Conservation (phyloP, 1,140 invertebrate genomes). For the Notospermus geniculatus region DNA sequence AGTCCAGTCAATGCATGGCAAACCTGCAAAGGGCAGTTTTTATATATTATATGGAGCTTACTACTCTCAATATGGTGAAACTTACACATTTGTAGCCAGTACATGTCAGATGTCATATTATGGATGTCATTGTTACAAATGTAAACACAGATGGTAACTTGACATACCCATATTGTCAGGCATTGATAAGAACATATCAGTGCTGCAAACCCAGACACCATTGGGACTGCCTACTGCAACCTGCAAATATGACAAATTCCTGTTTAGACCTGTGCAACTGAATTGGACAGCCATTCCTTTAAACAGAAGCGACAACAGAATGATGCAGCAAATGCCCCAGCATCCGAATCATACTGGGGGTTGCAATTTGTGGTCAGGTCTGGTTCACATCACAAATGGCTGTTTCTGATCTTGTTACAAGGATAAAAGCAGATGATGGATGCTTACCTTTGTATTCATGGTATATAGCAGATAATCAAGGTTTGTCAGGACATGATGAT, state of each 20-base stretch:
- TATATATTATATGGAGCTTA: too few relatives aligned
- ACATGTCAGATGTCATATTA: background rate
- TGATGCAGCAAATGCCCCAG: too few relatives aligned
- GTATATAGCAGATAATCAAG: slow-evolving; percentile 45
- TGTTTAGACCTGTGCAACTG: background rate
- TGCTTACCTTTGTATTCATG: slow-evolving; percentile 43
- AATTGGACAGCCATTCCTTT: background rate
- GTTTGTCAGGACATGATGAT: slow-evolving; percentile 40
- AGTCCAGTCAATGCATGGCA: background rate
- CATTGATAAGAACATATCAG: slow-evolving; percentile 54
- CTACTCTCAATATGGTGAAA: too few relatives aligned
- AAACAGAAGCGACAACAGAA: too few relatives aligned
- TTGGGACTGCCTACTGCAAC: slow-evolving; percentile 40
- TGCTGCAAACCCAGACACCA: slow-evolving; percentile 60
- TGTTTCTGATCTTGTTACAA: too few relatives aligned
- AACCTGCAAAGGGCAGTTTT: background rate
- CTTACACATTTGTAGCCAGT: background rate
- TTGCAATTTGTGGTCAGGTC: too few relatives aligned
- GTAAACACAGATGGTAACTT: too few relatives aligned
- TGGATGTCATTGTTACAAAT: too few relatives aligned
- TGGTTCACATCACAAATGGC: too few relatives aligned
- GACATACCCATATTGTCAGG: slow-evolving; percentile 36
- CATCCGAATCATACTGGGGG: too few relatives aligned
- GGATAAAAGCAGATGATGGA: too few relatives aligned
- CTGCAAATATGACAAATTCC: slow-evolving; percentile 28